Percentiles rank a stretch among this genome's conserved stretches.
phyloP scores from a whole-genome alignment of 2,888 invertebrate species.

The Sinhomidia bicolor region DNA sequence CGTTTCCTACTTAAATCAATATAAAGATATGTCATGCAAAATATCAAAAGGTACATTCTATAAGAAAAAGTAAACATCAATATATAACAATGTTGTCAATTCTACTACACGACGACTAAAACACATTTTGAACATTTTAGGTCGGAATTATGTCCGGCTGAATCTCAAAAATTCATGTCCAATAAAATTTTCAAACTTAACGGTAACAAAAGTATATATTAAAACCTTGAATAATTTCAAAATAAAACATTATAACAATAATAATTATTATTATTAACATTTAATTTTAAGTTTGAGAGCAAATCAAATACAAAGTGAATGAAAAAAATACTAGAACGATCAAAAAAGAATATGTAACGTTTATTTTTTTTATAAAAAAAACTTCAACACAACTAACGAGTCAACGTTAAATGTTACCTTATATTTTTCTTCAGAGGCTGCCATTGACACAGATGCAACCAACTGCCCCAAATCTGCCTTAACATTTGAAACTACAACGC shows the following conservation, averaged over 20 bases:
- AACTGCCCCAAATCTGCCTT: slow-evolving; percentile 72
- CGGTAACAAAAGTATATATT: background rate
- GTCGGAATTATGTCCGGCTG: background rate
- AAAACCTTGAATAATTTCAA: background rate
- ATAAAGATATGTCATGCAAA: slow-evolving; percentile 13
- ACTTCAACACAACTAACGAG: background rate
- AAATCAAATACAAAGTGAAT: slow-evolving; percentile 13
- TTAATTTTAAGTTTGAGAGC: slow-evolving; percentile 11
- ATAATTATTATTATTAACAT: too few species aligned
- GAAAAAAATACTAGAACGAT: background rate
- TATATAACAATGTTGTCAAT: background rate
- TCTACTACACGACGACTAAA: background rate
- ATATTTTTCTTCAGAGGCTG: slow-evolving; percentile 66
- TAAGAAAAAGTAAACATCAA: background rate
- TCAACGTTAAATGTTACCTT: slow-evolving; percentile 63
- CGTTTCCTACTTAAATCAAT: background rate
- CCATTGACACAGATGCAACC: slow-evolving; percentile 66
- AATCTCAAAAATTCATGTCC: background rate
- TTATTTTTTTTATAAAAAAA: too few species aligned
- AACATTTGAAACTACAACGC: slow-evolving; percentile 64
- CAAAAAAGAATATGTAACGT: background rate
- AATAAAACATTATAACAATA: background rate
- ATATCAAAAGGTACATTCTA: background rate
- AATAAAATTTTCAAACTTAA: background rate
- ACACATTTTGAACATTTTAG: background rate